Conservation (phyloP, 37 sponge, comb jelly and placozoan species). For the Ianthella basta region DNA sequence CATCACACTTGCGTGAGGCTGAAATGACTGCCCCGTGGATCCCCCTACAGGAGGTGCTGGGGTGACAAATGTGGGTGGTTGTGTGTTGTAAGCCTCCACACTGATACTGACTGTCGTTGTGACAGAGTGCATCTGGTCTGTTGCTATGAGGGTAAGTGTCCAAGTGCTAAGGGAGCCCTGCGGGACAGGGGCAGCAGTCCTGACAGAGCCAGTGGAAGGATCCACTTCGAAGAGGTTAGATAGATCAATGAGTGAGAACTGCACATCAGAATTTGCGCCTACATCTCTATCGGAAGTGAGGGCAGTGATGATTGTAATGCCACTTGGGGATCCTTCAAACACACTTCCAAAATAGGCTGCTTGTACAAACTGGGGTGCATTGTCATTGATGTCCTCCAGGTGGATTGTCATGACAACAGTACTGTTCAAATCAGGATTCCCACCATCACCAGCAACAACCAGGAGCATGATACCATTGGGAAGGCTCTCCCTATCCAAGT, state of each 20-base stretch:
- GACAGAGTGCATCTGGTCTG: constrained; percentile 33
- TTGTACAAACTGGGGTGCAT: constrained; percentile 21
- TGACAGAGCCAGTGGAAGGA: constrained; percentile 34
- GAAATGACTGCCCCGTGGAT: background rate
- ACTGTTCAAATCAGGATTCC: background rate
- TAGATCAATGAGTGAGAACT: background rate
- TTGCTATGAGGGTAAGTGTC: constrained; percentile 47
- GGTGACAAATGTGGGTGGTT: constrained; percentile 49
- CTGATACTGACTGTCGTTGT: constrained; percentile 22
- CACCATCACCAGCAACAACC: constrained; percentile 52
- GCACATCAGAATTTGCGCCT: constrained; percentile 52
- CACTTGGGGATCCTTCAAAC: constrained; percentile 56
- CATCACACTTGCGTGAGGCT: constrained; percentile 13
- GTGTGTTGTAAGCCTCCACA: constrained; percentile 45
- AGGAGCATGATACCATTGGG: constrained; percentile 37
- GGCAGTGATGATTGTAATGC: constrained; percentile 8
- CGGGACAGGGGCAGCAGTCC: constrained; percentile 16
- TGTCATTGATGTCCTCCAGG: constrained; percentile 35
- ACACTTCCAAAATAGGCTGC: constrained; percentile 38
- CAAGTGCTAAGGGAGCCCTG: background rate
- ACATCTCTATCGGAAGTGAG: constrained; percentile 62
- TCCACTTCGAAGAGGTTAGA: constrained; percentile 38
- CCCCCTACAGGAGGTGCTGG: background rate
- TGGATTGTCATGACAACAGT: background rate
- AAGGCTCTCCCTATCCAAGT: constrained; percentile 46